A percentile compares a stretch with the other conserved stretches of the same genome.
These are phyloP conservation scores for Lasioglossum malachurum DNA, from an alignment of 2,888 invertebrate species.

Conservation along the genomic window DNA sequence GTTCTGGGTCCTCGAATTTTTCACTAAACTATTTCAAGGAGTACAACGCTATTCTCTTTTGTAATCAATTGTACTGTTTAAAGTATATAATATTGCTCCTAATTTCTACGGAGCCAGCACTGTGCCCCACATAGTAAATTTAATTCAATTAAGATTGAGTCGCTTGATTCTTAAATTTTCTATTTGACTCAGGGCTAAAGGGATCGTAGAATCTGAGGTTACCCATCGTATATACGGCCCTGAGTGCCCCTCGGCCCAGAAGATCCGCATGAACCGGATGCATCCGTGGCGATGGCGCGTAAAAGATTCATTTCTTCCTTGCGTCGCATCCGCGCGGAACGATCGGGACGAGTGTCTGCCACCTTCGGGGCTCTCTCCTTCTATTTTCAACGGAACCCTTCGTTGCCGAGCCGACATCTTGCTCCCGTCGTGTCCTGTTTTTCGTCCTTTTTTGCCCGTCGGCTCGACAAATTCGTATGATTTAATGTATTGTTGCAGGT, in stretches of 20 bases:
- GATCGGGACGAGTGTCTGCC: conserved; percentile 27
- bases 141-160: neutral
- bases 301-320: conserved; percentile 72
- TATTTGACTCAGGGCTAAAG: neutral
- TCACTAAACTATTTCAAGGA: neutral
- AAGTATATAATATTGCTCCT: neutral
- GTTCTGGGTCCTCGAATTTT: neutral
- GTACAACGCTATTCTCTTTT: neutral
- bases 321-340: conserved; percentile 44
- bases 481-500: conserved; percentile 6
- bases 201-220: neutral
- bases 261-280: conserved; percentile 71
- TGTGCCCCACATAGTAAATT: no score
- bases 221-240: neutral
- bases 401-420: conserved; percentile 18
- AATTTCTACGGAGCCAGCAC: neutral
- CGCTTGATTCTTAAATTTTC: neutral
- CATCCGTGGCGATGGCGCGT: conserved; percentile 66
- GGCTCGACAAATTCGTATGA: neutral
- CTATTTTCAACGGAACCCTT: conserved; percentile 51
- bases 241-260: conserved; percentile 34
- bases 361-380: conserved; percentile 17
- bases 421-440: conserved; percentile 4
- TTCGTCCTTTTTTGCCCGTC: neutral
- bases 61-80: neutral